A percentile compares a stretch with the other conserved stretches of the same genome.
Conservation (phyloP, 2,888 invertebrate species). For the Brenthis daphne region DNA sequence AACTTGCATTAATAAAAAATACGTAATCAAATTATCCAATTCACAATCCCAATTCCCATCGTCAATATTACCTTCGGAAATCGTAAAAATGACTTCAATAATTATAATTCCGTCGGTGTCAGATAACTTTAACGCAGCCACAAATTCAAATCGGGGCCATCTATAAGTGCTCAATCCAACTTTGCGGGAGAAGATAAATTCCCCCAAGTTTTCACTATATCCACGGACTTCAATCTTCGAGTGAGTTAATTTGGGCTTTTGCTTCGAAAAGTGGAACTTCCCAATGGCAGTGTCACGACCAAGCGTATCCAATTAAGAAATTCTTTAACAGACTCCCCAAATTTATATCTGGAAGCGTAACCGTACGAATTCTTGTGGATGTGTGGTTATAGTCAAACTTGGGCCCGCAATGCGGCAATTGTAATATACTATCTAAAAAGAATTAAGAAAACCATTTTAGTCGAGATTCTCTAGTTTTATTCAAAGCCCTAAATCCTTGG, state of each 20-base stretch:
- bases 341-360: constrained; percentile 28
- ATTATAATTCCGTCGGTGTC: constrained; percentile 42
- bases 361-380: constrained; percentile 17
- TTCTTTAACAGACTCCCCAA: constrained; percentile 41
- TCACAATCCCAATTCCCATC: constrained; percentile 9
- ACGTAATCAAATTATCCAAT: background rate
- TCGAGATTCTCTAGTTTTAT: constrained; percentile 34
- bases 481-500: constrained; percentile 40
- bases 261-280: constrained; percentile 41
- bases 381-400: constrained; percentile 25
- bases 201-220: constrained; percentile 48
- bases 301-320: constrained; percentile 44
- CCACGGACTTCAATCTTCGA: constrained; percentile 44
- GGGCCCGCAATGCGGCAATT: constrained; percentile 34
- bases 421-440: constrained; percentile 33
- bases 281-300: constrained; percentile 41
- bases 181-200: constrained; percentile 50
- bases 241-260: constrained; percentile 47
- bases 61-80: constrained; percentile 17
- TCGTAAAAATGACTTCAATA: constrained; percentile 34
- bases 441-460: constrained; percentile 36
- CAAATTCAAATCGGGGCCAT: constrained; percentile 43
- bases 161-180: constrained; percentile 47
- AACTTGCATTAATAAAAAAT: constrained; percentile 5
- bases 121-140: constrained; percentile 41